Percentiles rank a stretch among this genome's conserved stretches.
phyloP scores from a whole-genome alignment of 1,140 invertebrate species.

The Tetramorium alpestre region DNA sequence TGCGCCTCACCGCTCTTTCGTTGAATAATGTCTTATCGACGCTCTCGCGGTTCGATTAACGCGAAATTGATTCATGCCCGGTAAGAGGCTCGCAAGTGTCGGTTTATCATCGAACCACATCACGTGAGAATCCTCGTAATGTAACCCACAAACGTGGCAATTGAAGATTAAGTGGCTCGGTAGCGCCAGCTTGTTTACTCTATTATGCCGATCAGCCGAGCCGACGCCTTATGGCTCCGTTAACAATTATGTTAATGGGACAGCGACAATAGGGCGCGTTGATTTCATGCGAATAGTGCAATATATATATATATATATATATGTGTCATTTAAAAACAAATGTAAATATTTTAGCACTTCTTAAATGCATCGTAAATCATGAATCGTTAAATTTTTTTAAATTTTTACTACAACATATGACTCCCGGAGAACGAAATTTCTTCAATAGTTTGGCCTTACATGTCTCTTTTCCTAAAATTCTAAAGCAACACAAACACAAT shows the following conservation, averaged over 20 bases:
- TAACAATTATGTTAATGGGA: conserved; percentile 59
- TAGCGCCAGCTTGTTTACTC: conserved; percentile 51
- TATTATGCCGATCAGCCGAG: conserved; percentile 49
- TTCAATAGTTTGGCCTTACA: background rate
- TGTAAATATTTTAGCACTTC: background rate
- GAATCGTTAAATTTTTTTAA: background rate
- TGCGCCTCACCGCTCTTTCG: background rate
- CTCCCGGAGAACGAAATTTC: background rate
- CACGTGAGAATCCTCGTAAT: conserved; percentile 27
- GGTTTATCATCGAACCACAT: background rate
- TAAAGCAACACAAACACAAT: too few species aligned
- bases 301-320: background rate
- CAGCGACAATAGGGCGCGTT: background rate
- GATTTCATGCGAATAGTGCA: background rate
- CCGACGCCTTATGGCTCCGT: conserved; percentile 43
- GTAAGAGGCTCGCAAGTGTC: background rate
- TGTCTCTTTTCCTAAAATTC: background rate
- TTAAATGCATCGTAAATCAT: background rate
- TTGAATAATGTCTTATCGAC: conserved; percentile 17
- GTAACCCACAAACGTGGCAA: conserved; percentile 35
- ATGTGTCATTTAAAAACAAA: background rate
- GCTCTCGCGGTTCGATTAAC: background rate
- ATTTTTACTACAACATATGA: background rate
- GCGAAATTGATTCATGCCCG: background rate
- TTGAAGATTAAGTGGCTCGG: conserved; percentile 52